Percentiles rank a stretch among this genome's conserved stretches.
Conservation (phyloP, 2,888 invertebrate genomes). For the Noctuana brunneofusca region DNA sequence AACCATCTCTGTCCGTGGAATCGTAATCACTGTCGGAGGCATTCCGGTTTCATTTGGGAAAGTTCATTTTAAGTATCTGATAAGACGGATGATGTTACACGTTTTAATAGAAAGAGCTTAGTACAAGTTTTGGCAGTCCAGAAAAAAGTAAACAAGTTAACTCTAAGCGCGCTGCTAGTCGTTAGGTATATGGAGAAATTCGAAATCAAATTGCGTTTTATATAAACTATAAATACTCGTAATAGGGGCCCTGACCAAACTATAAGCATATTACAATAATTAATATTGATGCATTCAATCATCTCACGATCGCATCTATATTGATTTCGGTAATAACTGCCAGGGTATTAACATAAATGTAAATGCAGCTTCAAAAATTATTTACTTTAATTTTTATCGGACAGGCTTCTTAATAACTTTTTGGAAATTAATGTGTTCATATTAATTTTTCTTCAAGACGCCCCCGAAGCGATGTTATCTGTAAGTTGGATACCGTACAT, state of each 20-base stretch:
- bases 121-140: too few relatives aligned
- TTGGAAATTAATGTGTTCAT: neutral
- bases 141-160: too few relatives aligned
- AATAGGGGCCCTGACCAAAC: too few relatives aligned
- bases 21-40: conserved; percentile 41
- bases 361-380: conserved; percentile 15
- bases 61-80: conserved; percentile 51
- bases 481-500: neutral
- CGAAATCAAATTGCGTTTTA: too few relatives aligned
- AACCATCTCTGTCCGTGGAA: too few relatives aligned
- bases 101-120: too few relatives aligned
- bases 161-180: too few relatives aligned
- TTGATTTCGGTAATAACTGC: conserved; percentile 23
- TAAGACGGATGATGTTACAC: conserved; percentile 54
- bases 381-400: neutral
- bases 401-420: conserved; percentile 3
- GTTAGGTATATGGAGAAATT: too few relatives aligned
- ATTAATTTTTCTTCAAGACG: neutral
- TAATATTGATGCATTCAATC: conserved; percentile 16
- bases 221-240: too few relatives aligned
- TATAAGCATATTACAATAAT: neutral
- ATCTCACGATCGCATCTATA: conserved; percentile 11
- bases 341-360: conserved; percentile 24
- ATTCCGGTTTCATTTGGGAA: conserved; percentile 68
- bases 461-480: neutral